Evolutionary conservation across 2,113 vertebrate species (phyloP).

Genomic region (Peromyscus maniculatus): DNA sequence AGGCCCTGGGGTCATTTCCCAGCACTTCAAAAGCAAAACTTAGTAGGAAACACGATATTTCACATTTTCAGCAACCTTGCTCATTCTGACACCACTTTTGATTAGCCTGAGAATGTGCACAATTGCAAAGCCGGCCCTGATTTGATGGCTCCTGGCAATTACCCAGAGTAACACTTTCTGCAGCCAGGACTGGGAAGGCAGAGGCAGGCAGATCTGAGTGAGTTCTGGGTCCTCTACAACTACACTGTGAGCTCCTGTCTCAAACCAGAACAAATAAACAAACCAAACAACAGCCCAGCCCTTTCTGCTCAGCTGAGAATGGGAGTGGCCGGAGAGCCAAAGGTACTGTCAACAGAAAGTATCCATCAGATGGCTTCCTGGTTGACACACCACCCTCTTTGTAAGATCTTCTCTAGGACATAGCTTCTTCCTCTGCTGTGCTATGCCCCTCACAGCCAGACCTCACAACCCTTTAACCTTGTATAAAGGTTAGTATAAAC

Average conservation of each 20-base stretch:
- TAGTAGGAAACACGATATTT: not conserved
- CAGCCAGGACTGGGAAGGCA: not conserved
- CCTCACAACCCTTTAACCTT: not conserved
- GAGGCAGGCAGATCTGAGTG: not conserved
- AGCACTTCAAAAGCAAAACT: not conserved
- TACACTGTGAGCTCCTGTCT: not conserved
- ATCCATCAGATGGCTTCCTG: not conserved
- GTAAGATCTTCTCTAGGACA: not conserved
- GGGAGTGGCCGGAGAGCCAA: not conserved
- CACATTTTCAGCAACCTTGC: not conserved
- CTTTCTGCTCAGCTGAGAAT: not conserved
- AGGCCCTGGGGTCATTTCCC: not conserved
- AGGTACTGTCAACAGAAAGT: not conserved
- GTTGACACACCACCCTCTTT: not conserved
- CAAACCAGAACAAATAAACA: not conserved
- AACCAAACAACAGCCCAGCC: not conserved
- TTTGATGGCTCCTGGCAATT: not conserved
- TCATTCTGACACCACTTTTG: not conserved
- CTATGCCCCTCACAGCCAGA: not conserved
- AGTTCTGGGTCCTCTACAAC: not conserved
- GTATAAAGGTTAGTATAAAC: not conserved
- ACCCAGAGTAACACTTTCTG: not conserved
- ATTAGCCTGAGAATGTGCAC: not conserved
- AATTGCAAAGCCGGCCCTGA: not conserved
- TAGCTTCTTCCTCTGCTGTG: fast-evolving